These are phyloP conservation scores for Hydrophis major DNA, from an alignment of 2,797 vertebrate species.

Conservation along the genomic window DNA sequence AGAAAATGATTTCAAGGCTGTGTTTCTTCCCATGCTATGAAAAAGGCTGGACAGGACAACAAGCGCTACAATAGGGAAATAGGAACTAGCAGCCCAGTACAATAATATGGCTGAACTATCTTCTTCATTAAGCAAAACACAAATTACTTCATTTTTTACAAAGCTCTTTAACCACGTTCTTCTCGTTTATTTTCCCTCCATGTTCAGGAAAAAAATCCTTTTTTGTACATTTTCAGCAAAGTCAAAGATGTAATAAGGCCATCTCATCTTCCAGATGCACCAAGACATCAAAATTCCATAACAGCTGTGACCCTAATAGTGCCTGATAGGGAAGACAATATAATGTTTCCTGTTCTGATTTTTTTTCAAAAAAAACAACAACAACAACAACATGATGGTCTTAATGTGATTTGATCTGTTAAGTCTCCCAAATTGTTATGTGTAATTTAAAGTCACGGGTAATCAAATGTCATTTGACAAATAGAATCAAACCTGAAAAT, in stretches of 20 bases:
- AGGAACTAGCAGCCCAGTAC: rapidly evolving
- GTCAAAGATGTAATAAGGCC: neutral
- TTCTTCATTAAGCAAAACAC: neutral
- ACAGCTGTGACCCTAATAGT: neutral
- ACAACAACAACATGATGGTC: neutral
- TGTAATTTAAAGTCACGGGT: neutral
- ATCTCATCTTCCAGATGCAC: neutral
- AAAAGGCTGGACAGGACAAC: neutral
- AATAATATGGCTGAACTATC: neutral
- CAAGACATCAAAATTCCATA: neutral
- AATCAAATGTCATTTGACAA: neutral
- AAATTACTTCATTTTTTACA: neutral
- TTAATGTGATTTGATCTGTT: neutral
- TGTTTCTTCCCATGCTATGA: neutral
- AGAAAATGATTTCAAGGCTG: rapidly evolving
- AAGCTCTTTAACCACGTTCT: neutral
- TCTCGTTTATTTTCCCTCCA: neutral
- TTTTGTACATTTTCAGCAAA: neutral
- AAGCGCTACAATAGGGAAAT: neutral
- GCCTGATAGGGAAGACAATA: neutral
- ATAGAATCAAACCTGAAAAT: neutral
- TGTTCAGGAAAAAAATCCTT: neutral
- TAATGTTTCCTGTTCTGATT: neutral
- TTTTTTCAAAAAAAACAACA: neutral
- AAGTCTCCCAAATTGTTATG: neutral